Evolutionary conservation across 2,797 vertebrate genomes (phyloP), one percentile per base, ranked within the genome.

Genomic region (Xenopus petersii): DNA sequence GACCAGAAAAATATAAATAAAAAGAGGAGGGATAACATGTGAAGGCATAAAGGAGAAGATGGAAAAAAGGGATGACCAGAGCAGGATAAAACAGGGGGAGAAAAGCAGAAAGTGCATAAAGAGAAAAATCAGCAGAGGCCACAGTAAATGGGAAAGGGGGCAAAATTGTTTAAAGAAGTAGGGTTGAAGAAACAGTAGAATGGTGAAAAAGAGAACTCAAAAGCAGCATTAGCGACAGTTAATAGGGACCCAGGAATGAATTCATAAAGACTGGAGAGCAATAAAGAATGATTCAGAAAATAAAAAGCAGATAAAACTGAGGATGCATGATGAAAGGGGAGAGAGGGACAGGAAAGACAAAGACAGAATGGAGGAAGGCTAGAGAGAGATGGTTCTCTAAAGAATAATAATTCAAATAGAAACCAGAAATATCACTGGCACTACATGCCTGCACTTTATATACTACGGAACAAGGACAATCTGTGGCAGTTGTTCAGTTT

Each of bases 311-410:
- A 26, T 64, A 48, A 65, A 51, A 64, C 33, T 70, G 54, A 36
- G 63, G 54, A 49, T 64, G 17, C 64, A 54, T 59, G 59, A 51
- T 33, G 17, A 62, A 48, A 64, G 62, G 33, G 16, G n/a, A 15
- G 16, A 60, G 46, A 65, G 56, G 51, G 64, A 67, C 51, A 64
- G 26, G 56, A 72, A 58, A 77, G 55, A 67, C 67, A 77, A 67
- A 66, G 70, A 73, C 47, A 63, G 65, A 65, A 73, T 70, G 68
- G 68, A 60, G 68, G 55, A 74, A 17, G 21, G 60, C 59, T 60
- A 61, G 70, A 71, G 61, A 69, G 70, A 73, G 46, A 58, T 30
- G 26, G 26, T 30, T 30, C 26, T 30, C 26, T 30, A 30, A 30
- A 30, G 26, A 30, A 30, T 30, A 30, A 30, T 60, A 70, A 56